Evolutionary conservation across 2,888 invertebrate genomes (phyloP).

Genomic region (Monoplex corrugatus): DNA sequence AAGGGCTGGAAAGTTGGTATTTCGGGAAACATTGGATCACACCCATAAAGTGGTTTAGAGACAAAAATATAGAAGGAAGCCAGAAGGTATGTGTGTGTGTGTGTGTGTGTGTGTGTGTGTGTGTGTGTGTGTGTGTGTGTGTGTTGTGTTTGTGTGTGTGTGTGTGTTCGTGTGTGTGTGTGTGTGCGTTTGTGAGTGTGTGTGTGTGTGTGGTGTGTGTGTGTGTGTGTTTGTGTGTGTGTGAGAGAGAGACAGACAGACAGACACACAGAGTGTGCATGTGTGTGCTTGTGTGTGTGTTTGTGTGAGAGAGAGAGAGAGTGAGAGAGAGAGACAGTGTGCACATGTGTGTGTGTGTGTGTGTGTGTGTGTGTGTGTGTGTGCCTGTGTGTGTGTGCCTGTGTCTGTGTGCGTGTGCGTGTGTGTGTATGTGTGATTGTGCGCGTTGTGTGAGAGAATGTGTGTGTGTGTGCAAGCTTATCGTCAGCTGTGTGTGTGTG

Average conservation of each 20-base stretch:
- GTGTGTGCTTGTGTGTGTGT: too few relatives aligned
- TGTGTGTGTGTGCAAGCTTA: background rate
- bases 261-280: background rate
- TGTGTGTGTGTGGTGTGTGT: background rate
- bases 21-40: too few relatives aligned
- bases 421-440: too few relatives aligned
- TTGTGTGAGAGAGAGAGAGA: background rate
- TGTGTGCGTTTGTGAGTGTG: background rate
- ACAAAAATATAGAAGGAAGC: too few relatives aligned
- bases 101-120: slow-evolving; percentile 23
- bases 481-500: background rate
- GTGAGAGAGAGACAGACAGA: background rate
- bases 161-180: background rate
- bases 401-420: too few relatives aligned
- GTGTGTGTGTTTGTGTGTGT: too few relatives aligned
- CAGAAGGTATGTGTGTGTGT: background rate
- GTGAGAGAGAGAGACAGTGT: background rate
- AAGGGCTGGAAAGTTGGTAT: too few relatives aligned
- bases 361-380: too few relatives aligned
- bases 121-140: slow-evolving; percentile 21
- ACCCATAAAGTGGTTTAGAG: too few relatives aligned
- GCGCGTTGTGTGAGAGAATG: too few relatives aligned
- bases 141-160: background rate
- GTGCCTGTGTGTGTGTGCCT: too few relatives aligned
- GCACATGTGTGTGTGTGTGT: too few relatives aligned